These are phyloP conservation scores for Corythornis madagascariensis DNA, from an alignment of 2,113 vertebrate species.

Conservation along the genomic window DNA sequence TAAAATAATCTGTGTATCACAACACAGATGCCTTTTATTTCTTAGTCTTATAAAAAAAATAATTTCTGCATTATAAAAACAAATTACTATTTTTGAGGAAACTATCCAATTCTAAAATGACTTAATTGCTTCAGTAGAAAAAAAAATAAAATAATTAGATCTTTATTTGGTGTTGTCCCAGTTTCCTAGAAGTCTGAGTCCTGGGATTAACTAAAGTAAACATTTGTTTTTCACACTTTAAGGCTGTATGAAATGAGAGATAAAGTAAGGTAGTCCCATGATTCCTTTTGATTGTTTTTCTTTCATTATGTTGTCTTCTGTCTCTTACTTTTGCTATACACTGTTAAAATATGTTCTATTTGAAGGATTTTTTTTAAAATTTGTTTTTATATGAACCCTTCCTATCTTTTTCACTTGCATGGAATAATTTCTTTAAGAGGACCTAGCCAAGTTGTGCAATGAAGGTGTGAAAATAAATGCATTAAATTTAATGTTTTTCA, in stretches of 20 bases:
- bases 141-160: not conserved
- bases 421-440: not conserved
- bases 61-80: not conserved
- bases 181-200: not conserved
- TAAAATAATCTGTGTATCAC: not conserved
- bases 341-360: not conserved
- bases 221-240: not conserved
- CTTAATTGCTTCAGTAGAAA: not conserved
- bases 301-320: not conserved
- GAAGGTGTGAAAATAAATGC: not conserved
- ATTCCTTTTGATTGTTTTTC: not conserved
- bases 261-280: not conserved
- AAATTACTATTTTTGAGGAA: not conserved
- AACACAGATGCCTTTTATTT: not conserved
- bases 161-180: not conserved
- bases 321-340: not conserved
- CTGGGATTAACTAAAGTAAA: not conserved
- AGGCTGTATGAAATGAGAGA: not conserved
- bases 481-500: not conserved
- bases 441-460: not conserved
- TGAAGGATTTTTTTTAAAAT: not conserved
- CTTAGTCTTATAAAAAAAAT: not conserved
- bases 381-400: not conserved
- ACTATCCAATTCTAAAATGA: not conserved
- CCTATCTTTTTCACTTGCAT: not conserved